Evolutionary conservation across 1,140 invertebrate genomes (phyloP), one percentile per base, ranked within the genome.

Genomic region (Stegodyphus mimosarum): DNA sequence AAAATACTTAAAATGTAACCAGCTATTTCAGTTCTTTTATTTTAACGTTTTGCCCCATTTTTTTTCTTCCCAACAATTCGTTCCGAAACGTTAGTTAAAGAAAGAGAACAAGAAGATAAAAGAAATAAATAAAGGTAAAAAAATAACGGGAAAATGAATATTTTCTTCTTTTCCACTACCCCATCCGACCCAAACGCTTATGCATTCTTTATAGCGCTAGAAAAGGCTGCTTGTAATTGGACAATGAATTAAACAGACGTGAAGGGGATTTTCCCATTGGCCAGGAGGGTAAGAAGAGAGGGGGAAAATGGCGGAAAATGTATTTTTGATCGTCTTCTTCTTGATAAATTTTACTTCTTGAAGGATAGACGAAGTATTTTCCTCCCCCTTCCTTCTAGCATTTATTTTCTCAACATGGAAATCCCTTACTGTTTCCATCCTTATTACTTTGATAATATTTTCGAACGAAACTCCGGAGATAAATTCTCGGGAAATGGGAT

Each of bases 221-320:
- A 80, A 55, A 80, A 80, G 66, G 18, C 50, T 71, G 18, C 66
- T 52, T 55, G 52, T 80, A 80, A 80, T 80, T 80, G 77, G 77
- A 71, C 77, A 71, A 71, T 80, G 77, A 80, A 80, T 80, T 80
- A 80, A 80, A 71, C 77, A 80, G 67, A n/a, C 64, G 7, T 50
- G 63, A 51, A 53, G 64, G 76, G 51, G 50, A 69, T 78, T 69
- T 78, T 33, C n/a, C 50, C 18, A 78, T 78, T 78, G 63, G 50
- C 15, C 69, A 64, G n/a, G 60, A 33, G 33, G 33, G 33, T 48
- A 76, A 66, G 51, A 76, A 7, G 66, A 64, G 55, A 76, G 74
- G 60, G 74, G n/a, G 50, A 70, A 53, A 18, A 52, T 69, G 76
- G 69, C 15, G 51, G 49, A 78, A 78, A 78, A 69, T 69, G 66